Conservation (phyloP, 2,888 invertebrate genomes). For the Seira sanloemensis region DNA sequence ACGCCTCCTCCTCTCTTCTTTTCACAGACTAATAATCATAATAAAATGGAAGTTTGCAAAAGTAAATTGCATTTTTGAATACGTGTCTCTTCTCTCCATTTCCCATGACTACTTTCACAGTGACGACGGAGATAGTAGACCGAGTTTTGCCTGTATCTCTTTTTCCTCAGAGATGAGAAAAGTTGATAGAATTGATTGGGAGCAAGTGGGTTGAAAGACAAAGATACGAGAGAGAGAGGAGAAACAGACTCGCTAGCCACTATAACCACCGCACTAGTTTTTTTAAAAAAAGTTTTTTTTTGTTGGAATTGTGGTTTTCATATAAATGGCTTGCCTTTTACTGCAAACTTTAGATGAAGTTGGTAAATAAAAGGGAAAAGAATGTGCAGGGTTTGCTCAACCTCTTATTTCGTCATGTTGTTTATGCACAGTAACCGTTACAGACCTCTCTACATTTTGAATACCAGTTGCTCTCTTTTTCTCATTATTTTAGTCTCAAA, state of each 20-base stretch:
- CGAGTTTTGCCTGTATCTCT: neutral
- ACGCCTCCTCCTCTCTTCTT: neutral
- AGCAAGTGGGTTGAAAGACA: slow-evolving; percentile 6
- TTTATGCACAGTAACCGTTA: neutral
- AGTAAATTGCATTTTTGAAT: slow-evolving; percentile 13
- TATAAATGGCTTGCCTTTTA: slow-evolving; percentile 9
- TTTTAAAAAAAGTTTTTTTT: slow-evolving; percentile 15
- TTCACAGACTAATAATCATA: slow-evolving; percentile 6
- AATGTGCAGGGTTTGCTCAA: neutral
- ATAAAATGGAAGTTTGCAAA: slow-evolving; percentile 8
- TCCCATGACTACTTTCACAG: slow-evolving; percentile 9
- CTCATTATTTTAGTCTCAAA: neutral
- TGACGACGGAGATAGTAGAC: neutral
- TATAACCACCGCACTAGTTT: neutral
- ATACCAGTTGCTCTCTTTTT: neutral
- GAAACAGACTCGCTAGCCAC: neutral
- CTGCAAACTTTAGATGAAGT: slow-evolving; percentile 11
- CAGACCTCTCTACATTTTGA: neutral
- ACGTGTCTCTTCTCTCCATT: slow-evolving; percentile 4
- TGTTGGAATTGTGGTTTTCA: slow-evolving; percentile 11
- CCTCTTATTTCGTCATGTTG: neutral
- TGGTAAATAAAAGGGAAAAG: slow-evolving; percentile 12
- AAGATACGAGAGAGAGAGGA: neutral
- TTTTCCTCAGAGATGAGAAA: slow-evolving; percentile 4
- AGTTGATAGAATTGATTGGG: slow-evolving; percentile 14